A percentile compares a stretch with the other conserved stretches of the same genome.
Evolutionary conservation across 2,888 invertebrate genomes (phyloP).

Genomic region (Hyalella azteca): DNA sequence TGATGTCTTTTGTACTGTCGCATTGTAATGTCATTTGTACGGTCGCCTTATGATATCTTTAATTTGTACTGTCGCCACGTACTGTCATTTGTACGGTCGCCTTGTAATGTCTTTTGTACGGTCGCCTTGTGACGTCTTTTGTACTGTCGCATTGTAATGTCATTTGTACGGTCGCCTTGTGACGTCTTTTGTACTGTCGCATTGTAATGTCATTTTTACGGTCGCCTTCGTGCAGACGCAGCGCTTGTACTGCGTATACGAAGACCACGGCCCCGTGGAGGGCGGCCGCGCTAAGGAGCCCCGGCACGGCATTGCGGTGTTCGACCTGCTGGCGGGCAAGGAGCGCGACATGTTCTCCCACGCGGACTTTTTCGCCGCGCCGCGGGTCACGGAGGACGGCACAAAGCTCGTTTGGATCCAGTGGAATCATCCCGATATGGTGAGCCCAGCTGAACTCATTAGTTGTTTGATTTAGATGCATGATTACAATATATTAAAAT

Average conservation of each 20-base stretch:
- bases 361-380: conserved; percentile 52
- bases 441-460: neutral
- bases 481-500: too few species aligned
- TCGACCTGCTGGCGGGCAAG: conserved; percentile 39
- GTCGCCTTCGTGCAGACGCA: neutral
- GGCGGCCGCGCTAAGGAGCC: conserved; percentile 16
- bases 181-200: too few species aligned
- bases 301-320: conserved; percentile 40
- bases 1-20: too few species aligned
- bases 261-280: conserved; percentile 40
- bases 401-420: conserved; percentile 50
- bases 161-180: too few species aligned
- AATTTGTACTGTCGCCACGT: too few species aligned
- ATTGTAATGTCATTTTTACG: too few species aligned
- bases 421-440: conserved; percentile 56
- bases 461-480: neutral
- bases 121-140: too few species aligned
- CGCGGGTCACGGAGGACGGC: conserved; percentile 47
- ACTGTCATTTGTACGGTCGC: too few species aligned
- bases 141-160: too few species aligned
- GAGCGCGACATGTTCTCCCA: conserved; percentile 40
- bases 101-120: too few species aligned
- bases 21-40: too few species aligned
- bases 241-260: conserved; percentile 39
- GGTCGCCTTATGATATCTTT: too few species aligned